phyloP scores from a whole-genome alignment of 2,888 invertebrate species.

The Drosophila pegasa region DNA sequence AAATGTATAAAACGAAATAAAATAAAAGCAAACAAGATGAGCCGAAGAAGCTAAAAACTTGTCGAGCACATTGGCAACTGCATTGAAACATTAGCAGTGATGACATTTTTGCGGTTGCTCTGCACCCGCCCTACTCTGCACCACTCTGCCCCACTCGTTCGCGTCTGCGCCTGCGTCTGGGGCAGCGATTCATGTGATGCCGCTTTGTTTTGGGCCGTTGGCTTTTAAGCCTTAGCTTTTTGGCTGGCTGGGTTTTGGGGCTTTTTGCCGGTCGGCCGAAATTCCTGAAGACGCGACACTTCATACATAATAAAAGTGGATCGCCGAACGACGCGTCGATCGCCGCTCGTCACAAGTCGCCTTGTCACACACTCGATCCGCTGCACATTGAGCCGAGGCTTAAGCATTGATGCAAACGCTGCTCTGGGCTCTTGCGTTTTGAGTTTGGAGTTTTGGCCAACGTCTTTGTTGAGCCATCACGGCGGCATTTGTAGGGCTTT shows the following conservation, averaged over 20 bases:
- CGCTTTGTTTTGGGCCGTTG: conserved; percentile 40
- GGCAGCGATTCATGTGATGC: conserved; percentile 46
- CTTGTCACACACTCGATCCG: conserved; percentile 44
- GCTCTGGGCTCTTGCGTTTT: conserved; percentile 10
- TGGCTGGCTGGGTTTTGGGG: conserved; percentile 27
- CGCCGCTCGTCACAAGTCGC: conserved; percentile 42
- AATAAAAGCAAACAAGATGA: conserved; percentile 53
- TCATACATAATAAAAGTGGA: conserved; percentile 79
- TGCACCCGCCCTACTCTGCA: not conserved
- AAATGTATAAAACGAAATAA: not conserved
- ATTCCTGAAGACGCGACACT: conserved; percentile 78
- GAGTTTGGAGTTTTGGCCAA: conserved; percentile 19
- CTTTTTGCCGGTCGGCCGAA: conserved; percentile 47
- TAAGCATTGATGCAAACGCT: conserved; percentile 32
- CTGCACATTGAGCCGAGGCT: conserved; percentile 46
- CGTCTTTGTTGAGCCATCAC: conserved; percentile 44
- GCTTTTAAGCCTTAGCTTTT: conserved; percentile 40
- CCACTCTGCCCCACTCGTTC: conserved; percentile 25
- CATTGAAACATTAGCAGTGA: conserved; percentile 83
- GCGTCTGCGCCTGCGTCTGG: conserved; percentile 37
- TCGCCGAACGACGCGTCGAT: conserved; percentile 43
- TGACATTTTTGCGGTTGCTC: conserved; percentile 82
- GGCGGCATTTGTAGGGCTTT: conserved; percentile 75
- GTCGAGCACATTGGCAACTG: conserved; percentile 61
- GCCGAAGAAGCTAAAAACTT: conserved; percentile 49